Evolutionary conservation across 2,797 vertebrate genomes (phyloP).

Genomic region (Thamnophis elegans): DNA sequence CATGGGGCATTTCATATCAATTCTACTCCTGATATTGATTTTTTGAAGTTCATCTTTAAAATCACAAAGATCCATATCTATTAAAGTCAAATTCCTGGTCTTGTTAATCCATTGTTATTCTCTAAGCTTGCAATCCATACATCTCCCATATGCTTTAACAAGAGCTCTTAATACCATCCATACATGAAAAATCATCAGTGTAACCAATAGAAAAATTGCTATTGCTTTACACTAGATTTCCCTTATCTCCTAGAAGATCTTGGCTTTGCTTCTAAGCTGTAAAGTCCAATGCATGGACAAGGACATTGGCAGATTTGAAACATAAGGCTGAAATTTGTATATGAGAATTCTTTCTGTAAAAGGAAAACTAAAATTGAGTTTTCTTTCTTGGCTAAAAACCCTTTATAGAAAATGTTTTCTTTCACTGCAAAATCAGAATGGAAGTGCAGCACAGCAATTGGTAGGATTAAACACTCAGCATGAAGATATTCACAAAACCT

Average conservation of each 20-base stretch:
- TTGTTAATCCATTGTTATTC: neutral
- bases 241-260: neutral
- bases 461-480: neutral
- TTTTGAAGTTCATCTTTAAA: neutral
- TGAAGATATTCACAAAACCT: neutral
- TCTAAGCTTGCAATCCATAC: neutral
- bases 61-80: neutral
- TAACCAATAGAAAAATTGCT: neutral
- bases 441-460: conserved; percentile 4
- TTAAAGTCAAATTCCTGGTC: neutral
- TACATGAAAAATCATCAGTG: neutral
- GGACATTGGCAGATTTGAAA: neutral
- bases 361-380: conserved; percentile 17
- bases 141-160: neutral
- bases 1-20: neutral
- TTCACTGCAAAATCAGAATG: neutral
- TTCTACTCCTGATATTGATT: neutral
- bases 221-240: neutral
- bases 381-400: neutral
- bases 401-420: neutral
- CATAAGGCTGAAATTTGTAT: conserved; percentile 15
- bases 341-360: conserved; percentile 1
- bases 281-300: neutral
- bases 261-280: neutral
- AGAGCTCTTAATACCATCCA: neutral